Conservation (phyloP, 2,888 invertebrate species). For the Nemoura dubitans region DNA sequence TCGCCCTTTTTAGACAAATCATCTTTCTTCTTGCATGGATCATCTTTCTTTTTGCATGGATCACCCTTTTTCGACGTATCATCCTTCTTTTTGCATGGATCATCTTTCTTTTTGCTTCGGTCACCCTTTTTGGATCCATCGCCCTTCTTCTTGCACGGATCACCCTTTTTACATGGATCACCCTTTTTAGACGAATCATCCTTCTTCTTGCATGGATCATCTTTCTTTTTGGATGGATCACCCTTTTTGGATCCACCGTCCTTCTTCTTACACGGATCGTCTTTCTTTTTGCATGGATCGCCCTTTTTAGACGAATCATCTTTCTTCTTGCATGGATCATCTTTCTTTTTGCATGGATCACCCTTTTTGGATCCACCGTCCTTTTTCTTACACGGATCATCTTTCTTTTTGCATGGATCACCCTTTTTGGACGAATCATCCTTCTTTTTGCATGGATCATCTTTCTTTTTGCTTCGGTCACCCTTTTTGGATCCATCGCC, state of each 20-base stretch:
- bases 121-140: not conserved
- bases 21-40: conserved; percentile 17
- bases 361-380: conserved; percentile 19
- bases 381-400: not conserved
- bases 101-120: not conserved
- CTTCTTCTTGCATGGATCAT: conserved; percentile 3
- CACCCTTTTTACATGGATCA: conserved; percentile 1
- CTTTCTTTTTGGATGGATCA: conserved; percentile 20
- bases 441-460: conserved; percentile 20
- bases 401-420: conserved; percentile 16
- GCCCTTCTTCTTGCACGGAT: conserved; percentile 16
- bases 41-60: not conserved
- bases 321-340: conserved; percentile 23
- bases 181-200: not conserved
- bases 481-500: conserved; percentile 14
- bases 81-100: not conserved
- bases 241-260: not conserved
- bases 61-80: conserved; percentile 17
- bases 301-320: not conserved
- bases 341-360: conserved; percentile 18
- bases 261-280: not conserved
- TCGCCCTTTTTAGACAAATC: not conserved
- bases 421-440: conserved; percentile 2
- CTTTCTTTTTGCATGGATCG: conserved; percentile 36
- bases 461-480: conserved; percentile 18